Evolutionary conservation across 2,888 invertebrate genomes (phyloP), one percentile per base, ranked within the genome.

Genomic region (Limnephilus rhombicus): DNA sequence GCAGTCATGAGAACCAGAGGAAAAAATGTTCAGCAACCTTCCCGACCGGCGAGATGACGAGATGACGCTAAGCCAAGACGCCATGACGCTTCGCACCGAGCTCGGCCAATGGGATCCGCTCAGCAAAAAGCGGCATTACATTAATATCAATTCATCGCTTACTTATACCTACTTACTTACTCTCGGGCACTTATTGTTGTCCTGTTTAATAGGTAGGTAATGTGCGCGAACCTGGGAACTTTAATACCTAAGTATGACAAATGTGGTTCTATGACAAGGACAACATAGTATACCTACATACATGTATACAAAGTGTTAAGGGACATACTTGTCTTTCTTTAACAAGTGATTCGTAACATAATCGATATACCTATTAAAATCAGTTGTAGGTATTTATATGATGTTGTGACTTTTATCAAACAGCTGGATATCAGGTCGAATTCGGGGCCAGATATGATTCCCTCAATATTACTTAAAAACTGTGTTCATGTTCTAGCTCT

Each of bases 131-230:
- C 15, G 34, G 82, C 31, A 82, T 82, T 82, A 82, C 82, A 82
- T 82, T 82, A 31, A 82, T 82, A 82, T 82, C 82, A 82, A 82
- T 82, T 34, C 82, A 31, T 82, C 82, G 82, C 34, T 82, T 31
- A 18, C 31, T 82, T 68, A n/a, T 53, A 53, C 53, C 3, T n/a
- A 68, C 68, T 68, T 9, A 41, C 9, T 4, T 45, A 37, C 37
- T 37, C 37, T 37, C 37, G 12, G 2, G 45, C 12, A 45, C 45
- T 45, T 24, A 24, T 24, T 18, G 5, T 68, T 68, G 24, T 24
- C n/a, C 68, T 68, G 9, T 24, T 18, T 68, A 68, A 7, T 68
- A 24, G 2, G 4, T 18, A 4, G 18, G 18, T 53, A 24, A 53
- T 53, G 68, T 68, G 24, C 24, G 7, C 24, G 18, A n/a, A 9